These are phyloP conservation scores for Papilio helenus DNA, from an alignment of 1,140 invertebrate species.

Conservation along the genomic window DNA sequence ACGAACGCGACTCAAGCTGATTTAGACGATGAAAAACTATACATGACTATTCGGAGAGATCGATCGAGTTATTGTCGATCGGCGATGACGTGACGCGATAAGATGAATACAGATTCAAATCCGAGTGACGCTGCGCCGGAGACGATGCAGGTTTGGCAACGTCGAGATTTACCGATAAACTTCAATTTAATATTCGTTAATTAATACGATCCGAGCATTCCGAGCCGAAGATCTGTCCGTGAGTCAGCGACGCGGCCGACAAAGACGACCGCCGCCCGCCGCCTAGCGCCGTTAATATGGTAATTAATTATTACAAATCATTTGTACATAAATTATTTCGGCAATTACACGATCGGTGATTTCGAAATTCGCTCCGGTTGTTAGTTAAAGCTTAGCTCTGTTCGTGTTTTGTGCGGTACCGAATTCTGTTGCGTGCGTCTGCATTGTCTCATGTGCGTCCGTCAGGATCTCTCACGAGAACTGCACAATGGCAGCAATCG, in stretches of 20 bases:
- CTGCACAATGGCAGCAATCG: constrained; percentile 59
- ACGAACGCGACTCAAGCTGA: constrained; percentile 49
- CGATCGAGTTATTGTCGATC: constrained; percentile 79
- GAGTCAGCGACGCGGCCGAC: constrained; percentile 76
- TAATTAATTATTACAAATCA: constrained; percentile 81
- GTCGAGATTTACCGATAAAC: constrained; percentile 78
- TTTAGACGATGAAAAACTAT: constrained; percentile 47
- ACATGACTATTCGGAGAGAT: constrained; percentile 47
- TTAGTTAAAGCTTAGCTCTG: constrained; percentile 22
- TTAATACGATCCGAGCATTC: constrained; percentile 79
- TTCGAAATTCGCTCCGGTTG: constrained; percentile 50
- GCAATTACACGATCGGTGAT: constrained; percentile 57
- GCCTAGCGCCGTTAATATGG: constrained; percentile 78
- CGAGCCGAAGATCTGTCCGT: constrained; percentile 70
- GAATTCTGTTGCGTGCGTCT: constrained; percentile 47
- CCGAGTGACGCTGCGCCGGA: constrained; percentile 47
- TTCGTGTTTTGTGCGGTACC: constrained; percentile 45
- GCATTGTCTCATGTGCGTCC: constrained; percentile 62
- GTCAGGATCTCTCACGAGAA: constrained; percentile 54
- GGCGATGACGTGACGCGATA: constrained; percentile 76
- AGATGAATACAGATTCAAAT: constrained; percentile 62
- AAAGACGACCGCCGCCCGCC: constrained; percentile 60
- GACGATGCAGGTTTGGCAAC: constrained; percentile 71
- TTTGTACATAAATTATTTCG: constrained; percentile 63
- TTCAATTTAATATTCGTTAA: constrained; percentile 82